phyloP scores from a whole-genome alignment of 2,113 vertebrate species.

The Acrocephalus arundinaceus region DNA sequence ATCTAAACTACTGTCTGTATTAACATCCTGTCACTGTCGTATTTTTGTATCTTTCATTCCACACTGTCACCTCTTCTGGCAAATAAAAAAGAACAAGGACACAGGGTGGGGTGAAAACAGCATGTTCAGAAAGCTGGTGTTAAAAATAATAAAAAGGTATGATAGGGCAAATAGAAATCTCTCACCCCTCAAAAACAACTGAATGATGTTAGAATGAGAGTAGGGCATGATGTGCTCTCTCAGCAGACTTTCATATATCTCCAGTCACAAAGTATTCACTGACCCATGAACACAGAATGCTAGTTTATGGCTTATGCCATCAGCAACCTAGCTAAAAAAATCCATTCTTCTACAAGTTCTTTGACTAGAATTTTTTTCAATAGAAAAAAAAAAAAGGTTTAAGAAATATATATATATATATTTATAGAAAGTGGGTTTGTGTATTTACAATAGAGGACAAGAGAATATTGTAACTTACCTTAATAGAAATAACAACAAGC shows the following conservation, averaged over 20 bases:
- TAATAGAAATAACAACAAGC: background rate
- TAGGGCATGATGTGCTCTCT: background rate
- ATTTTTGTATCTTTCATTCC: background rate
- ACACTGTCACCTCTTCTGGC: background rate
- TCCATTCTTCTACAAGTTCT: background rate
- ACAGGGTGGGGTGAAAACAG: rapidly evolving
- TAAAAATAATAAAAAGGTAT: background rate
- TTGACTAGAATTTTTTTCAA: background rate
- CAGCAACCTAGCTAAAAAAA: background rate
- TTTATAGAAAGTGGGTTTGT: background rate
- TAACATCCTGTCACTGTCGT: background rate
- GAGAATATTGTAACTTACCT: background rate
- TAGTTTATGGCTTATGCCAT: background rate
- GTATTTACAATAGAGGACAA: background rate
- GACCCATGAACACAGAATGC: background rate
- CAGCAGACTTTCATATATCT: background rate
- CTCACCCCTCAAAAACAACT: conserved; percentile 9
- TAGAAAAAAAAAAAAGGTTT: background rate
- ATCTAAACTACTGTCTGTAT: background rate
- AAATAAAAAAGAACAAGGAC: background rate
- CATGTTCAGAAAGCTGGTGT: background rate
- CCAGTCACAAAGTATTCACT: background rate
- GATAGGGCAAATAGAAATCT: background rate
- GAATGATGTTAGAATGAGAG: background rate
- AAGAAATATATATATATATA: background rate